phyloP scores from a whole-genome alignment of 1,140 invertebrate species.

The Drosophila saltans region DNA sequence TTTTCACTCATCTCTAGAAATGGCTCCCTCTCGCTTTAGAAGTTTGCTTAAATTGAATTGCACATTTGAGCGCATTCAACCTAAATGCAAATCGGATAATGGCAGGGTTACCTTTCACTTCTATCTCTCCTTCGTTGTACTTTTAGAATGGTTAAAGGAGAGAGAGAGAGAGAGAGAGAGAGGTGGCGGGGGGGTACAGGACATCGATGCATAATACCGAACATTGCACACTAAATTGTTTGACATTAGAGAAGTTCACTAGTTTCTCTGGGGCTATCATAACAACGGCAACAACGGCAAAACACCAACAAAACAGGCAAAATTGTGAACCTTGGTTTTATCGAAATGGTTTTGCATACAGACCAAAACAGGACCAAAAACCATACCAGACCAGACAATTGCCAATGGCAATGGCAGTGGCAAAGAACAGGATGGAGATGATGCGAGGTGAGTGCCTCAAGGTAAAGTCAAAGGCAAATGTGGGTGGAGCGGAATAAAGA shows the following conservation, averaged over 20 bases:
- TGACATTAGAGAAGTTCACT: slow-evolving; percentile 65
- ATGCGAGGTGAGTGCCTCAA: slow-evolving; percentile 47
- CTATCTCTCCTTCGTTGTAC: not conserved
- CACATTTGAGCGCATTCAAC: slow-evolving; percentile 80
- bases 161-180: not conserved
- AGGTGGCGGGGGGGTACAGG: slow-evolving; percentile 21
- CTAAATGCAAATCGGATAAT: slow-evolving; percentile 81
- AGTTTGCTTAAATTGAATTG: slow-evolving; percentile 78
- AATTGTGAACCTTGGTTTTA: slow-evolving; percentile 44
- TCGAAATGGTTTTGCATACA: slow-evolving; percentile 69
- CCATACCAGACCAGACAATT: slow-evolving; percentile 34
- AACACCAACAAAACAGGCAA: slow-evolving; percentile 8
- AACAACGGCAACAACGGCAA: slow-evolving; percentile 64
- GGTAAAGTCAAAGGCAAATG: slow-evolving; percentile 77
- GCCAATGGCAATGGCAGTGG: slow-evolving; percentile 24
- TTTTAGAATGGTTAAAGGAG: not conserved
- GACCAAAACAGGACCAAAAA: not conserved
- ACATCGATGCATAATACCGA: slow-evolving; percentile 42
- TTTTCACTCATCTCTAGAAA: not conserved
- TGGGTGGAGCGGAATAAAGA: slow-evolving; percentile 55
- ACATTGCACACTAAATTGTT: slow-evolving; percentile 77
- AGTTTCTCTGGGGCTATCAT: slow-evolving; percentile 59
- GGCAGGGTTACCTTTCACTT: slow-evolving; percentile 61
- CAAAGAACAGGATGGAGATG: slow-evolving; percentile 21
- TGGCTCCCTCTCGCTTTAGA: not conserved